Conservation (phyloP, 2,797 vertebrate species). For the Betta splendens region DNA sequence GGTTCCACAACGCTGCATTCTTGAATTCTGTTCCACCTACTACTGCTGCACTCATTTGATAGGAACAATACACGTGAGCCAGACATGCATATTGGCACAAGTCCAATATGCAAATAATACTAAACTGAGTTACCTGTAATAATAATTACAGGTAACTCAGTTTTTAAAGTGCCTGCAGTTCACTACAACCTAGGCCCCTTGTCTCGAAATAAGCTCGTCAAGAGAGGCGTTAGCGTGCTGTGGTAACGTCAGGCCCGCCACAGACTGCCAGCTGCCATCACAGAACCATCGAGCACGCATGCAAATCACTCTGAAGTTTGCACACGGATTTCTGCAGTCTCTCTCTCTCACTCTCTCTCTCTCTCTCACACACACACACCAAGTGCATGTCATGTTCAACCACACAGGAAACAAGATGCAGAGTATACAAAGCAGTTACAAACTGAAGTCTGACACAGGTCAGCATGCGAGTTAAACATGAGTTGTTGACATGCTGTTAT, state of each 20-base stretch:
- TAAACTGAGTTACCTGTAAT: too few species aligned
- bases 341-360: too few species aligned
- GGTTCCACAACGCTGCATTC: background rate
- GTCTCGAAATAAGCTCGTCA: slow-evolving; percentile 18
- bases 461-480: background rate
- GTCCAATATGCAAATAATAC: too few species aligned
- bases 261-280: slow-evolving; percentile 27
- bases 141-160: too few species aligned
- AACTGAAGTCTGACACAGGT: slow-evolving; percentile 3
- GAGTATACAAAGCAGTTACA: slow-evolving; percentile 12
- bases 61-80: background rate
- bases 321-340: slow-evolving; percentile 69
- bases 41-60: background rate
- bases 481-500: background rate
- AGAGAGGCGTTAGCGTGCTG: slow-evolving; percentile 33
- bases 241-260: slow-evolving; percentile 27
- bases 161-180: background rate
- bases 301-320: slow-evolving; percentile 75
- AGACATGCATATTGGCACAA: too few species aligned
- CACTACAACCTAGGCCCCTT: background rate
- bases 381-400: slow-evolving; percentile 40
- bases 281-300: slow-evolving; percentile 60
- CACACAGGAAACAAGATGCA: slow-evolving; percentile 66
- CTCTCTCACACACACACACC: slow-evolving; percentile 45
- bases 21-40: too few species aligned